These are phyloP conservation scores for Nyctalus aviator DNA, from an alignment of 2,797 vertebrate genomes.

Conservation along the genomic window DNA sequence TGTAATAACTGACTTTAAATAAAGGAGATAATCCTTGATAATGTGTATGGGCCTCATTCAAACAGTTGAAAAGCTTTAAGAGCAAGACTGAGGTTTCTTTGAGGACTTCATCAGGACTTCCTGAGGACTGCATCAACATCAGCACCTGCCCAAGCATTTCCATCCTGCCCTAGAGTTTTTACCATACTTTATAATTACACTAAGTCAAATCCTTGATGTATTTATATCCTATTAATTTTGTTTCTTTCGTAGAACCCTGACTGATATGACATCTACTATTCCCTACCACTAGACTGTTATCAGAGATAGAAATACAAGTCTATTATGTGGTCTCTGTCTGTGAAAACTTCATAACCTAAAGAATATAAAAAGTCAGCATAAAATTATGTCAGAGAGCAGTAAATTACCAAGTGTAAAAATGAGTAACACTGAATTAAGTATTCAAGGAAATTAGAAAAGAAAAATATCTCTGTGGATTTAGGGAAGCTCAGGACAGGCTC, in stretches of 20 bases:
- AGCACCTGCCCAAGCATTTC: not conserved
- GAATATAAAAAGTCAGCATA: not conserved
- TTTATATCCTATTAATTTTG: not conserved
- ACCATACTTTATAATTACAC: not conserved
- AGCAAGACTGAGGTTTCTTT: slow-evolving; percentile 42
- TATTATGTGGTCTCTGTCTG: not conserved
- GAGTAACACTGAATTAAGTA: slow-evolving; percentile 3
- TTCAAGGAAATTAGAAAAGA: not conserved
- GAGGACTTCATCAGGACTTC: no score
- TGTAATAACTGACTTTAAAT: slow-evolving; percentile 4
- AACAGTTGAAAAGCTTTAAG: slow-evolving; percentile 39
- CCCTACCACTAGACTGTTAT: not conserved
- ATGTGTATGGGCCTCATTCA: not conserved
- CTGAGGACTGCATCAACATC: not conserved
- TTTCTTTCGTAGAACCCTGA: not conserved
- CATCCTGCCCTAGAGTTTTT: not conserved
- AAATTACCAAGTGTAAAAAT: slow-evolving; percentile 46
- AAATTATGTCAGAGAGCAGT: slow-evolving; percentile 7
- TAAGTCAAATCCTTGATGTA: not conserved
- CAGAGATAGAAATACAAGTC: not conserved
- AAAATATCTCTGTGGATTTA: slow-evolving; percentile 19
- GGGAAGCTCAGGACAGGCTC: not conserved
- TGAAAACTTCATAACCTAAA: slow-evolving; percentile 42
- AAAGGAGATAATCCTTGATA: slow-evolving; percentile 36
- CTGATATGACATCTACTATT: not conserved